Evolutionary conservation across 2,888 invertebrate genomes (phyloP).

Genomic region (Tiliacea aurago): DNA sequence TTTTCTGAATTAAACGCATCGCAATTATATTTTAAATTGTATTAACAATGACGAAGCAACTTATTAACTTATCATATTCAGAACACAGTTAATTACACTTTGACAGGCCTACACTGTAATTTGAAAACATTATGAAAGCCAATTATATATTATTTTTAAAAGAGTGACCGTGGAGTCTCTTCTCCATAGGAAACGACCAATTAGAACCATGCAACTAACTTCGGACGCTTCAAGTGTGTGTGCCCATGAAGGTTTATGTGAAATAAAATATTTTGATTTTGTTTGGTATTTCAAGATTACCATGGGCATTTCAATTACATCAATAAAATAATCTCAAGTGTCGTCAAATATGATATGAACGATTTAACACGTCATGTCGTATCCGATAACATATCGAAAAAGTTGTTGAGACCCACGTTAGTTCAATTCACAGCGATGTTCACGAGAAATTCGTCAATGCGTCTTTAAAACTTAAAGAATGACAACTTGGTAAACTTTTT

Average conservation of each 20-base stretch:
- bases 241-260: too few species aligned
- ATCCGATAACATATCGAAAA: conserved; percentile 76
- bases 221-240: too few species aligned
- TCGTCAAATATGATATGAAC: conserved; percentile 46
- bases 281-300: neutral
- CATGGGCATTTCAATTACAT: neutral
- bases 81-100: neutral
- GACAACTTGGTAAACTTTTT: conserved; percentile 73
- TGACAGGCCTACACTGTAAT: too few species aligned
- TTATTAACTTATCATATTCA: conserved; percentile 10
- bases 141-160: too few species aligned
- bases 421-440: conserved; percentile 68
- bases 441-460: conserved; percentile 68
- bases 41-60: neutral
- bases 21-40: conserved; percentile 8
- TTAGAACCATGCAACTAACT: too few species aligned
- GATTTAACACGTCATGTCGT: conserved; percentile 68
- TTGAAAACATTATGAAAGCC: too few species aligned
- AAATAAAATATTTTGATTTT: too few species aligned
- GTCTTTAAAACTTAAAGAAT: conserved; percentile 73
- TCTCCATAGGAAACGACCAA: too few species aligned
- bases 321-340: conserved; percentile 30
- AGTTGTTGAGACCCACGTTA: conserved; percentile 68
- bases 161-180: too few species aligned
- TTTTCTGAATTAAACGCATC: conserved; percentile 1